Conservation (phyloP, 1,140 invertebrate genomes). For the Pachyrhynchus sulphureomaculatus region DNA sequence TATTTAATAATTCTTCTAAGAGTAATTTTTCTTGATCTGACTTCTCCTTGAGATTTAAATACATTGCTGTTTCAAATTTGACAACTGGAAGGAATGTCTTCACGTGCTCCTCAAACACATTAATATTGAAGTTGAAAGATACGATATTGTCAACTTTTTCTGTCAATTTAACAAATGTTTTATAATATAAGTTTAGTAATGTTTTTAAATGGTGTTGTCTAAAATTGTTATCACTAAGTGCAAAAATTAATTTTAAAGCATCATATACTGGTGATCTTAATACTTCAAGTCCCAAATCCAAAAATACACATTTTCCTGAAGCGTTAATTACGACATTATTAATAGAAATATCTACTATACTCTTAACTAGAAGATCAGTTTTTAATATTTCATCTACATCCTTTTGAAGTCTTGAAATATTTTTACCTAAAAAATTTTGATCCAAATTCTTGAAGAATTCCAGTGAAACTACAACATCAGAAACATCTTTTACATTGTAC, state of each 20-base stretch:
- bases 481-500: too few species aligned
- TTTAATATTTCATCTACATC: too few species aligned
- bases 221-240: not conserved
- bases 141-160: not conserved
- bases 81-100: not conserved
- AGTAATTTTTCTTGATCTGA: not conserved
- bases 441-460: too few species aligned
- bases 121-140: not conserved
- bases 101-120: not conserved
- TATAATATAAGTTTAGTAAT: not conserved
- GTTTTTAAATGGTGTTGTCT: not conserved
- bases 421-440: too few species aligned
- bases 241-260: not conserved
- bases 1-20: not conserved
- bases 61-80: not conserved
- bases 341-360: not conserved
- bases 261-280: not conserved
- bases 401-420: too few species aligned
- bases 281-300: not conserved
- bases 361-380: not conserved
- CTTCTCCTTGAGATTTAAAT: not conserved
- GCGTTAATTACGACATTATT: not conserved
- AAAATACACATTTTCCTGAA: not conserved
- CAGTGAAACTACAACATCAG: too few species aligned
- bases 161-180: not conserved